Evolutionary conservation across 2,797 vertebrate genomes (phyloP).

Genomic region (Ciconia nigra): DNA sequence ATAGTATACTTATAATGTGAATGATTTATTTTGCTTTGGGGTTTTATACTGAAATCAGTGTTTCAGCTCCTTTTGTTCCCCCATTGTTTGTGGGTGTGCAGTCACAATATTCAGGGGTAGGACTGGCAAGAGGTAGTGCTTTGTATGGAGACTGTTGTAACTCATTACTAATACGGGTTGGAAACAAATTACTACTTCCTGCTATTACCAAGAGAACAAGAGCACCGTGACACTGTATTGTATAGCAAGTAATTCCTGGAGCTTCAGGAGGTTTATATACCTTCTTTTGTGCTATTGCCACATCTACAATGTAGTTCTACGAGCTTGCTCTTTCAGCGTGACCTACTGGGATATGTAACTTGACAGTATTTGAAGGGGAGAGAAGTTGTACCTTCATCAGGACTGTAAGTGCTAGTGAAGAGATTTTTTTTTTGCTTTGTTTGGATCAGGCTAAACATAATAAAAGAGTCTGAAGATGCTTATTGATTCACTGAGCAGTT

Average conservation of each 20-base stretch:
- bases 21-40: background rate
- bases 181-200: background rate
- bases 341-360: background rate
- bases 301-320: background rate
- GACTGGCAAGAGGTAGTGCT: background rate
- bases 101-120: background rate
- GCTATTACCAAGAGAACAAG: background rate
- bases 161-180: background rate
- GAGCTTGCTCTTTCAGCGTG: background rate
- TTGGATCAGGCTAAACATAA: background rate
- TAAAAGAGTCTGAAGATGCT: background rate
- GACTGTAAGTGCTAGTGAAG: background rate
- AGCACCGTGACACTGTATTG: background rate
- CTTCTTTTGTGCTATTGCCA: background rate
- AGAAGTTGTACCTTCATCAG: background rate
- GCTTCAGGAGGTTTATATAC: background rate
- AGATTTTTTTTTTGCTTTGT: background rate
- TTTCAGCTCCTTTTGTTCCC: slow-evolving; percentile 4
- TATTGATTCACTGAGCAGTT: background rate
- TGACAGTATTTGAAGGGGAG: background rate
- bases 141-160: background rate
- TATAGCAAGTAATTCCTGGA: background rate
- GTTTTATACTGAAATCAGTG: background rate
- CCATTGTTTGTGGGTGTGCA: background rate
- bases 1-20: background rate